Percentiles rank a stretch among this genome's conserved stretches.
Conservation (phyloP, 1,140 invertebrate genomes). For the Tetramorium simillimum region DNA sequence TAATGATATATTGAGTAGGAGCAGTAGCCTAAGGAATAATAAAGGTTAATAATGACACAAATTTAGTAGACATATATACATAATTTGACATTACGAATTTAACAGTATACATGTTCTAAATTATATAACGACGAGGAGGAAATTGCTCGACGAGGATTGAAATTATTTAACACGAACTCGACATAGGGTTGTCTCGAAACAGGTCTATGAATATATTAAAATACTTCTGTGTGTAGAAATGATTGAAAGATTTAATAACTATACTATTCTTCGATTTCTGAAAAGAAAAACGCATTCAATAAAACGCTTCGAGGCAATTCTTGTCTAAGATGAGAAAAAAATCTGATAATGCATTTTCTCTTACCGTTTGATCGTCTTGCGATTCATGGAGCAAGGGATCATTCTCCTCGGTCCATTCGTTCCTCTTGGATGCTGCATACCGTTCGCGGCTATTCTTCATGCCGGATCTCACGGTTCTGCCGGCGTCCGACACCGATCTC, state of each 20-base stretch:
- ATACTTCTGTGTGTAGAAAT: too few relatives aligned
- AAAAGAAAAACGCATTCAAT: too few relatives aligned
- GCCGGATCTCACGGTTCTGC: background rate
- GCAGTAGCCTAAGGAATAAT: too few relatives aligned
- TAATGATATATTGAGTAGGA: too few relatives aligned
- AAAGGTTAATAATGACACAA: too few relatives aligned
- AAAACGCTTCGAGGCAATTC: too few relatives aligned
- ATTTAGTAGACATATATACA: too few relatives aligned
- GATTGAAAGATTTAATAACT: too few relatives aligned
- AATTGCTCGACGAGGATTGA: background rate
- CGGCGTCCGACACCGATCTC: constrained; percentile 71
- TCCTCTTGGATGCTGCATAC: constrained; percentile 7
- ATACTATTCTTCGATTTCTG: too few relatives aligned
- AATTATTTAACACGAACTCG: background rate
- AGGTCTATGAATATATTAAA: too few relatives aligned
- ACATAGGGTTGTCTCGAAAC: background rate
- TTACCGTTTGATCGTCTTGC: constrained; percentile 54
- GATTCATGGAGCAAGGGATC: constrained; percentile 62
- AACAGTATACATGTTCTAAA: background rate
- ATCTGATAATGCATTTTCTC: constrained; percentile 35
- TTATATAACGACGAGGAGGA: background rate
- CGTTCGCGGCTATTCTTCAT: constrained; percentile 23
- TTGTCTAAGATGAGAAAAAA: background rate
- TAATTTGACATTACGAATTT: too few relatives aligned
- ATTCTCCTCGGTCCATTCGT: constrained; percentile 71